These are phyloP conservation scores for Octonoba sinensis DNA, from an alignment of 2,888 invertebrate genomes.

Conservation along the genomic window DNA sequence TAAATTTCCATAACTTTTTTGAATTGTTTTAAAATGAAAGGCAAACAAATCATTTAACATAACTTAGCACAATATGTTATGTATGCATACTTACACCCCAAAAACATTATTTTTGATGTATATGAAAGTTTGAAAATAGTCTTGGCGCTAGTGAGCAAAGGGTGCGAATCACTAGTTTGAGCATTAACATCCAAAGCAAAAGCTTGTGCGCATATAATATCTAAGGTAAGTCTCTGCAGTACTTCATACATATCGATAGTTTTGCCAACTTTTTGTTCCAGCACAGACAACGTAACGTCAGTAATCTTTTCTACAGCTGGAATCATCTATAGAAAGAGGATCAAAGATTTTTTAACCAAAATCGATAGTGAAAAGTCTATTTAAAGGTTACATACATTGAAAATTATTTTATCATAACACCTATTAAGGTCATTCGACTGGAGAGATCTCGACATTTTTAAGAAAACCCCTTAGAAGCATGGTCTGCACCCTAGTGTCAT, in stretches of 20 bases:
- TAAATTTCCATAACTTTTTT: too few relatives aligned
- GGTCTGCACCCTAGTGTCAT: too few relatives aligned
- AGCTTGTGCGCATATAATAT: constrained; percentile 73
- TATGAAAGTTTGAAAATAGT: constrained; percentile 27
- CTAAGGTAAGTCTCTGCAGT: constrained; percentile 73
- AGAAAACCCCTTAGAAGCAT: too few relatives aligned
- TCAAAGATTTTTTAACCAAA: background rate
- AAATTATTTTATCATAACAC: too few relatives aligned
- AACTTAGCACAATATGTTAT: background rate
- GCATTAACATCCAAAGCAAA: constrained; percentile 72
- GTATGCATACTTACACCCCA: constrained; percentile 36
- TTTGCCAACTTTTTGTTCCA: constrained; percentile 68
- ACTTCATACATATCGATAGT: constrained; percentile 71
- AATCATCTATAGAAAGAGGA: constrained; percentile 32
- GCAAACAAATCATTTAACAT: too few relatives aligned
- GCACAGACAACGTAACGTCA: constrained; percentile 69
- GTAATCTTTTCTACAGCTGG: constrained; percentile 71
- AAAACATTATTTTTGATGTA: constrained; percentile 25
- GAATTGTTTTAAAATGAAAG: too few relatives aligned
- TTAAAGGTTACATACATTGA: too few relatives aligned
- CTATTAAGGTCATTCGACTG: too few relatives aligned
- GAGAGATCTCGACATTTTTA: too few relatives aligned
- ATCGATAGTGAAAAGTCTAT: background rate
- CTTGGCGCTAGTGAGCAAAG: constrained; percentile 68
- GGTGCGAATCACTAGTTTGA: constrained; percentile 70